Evolutionary conservation across 2,888 invertebrate genomes (phyloP).

Genomic region (Hartigia nigra): DNA sequence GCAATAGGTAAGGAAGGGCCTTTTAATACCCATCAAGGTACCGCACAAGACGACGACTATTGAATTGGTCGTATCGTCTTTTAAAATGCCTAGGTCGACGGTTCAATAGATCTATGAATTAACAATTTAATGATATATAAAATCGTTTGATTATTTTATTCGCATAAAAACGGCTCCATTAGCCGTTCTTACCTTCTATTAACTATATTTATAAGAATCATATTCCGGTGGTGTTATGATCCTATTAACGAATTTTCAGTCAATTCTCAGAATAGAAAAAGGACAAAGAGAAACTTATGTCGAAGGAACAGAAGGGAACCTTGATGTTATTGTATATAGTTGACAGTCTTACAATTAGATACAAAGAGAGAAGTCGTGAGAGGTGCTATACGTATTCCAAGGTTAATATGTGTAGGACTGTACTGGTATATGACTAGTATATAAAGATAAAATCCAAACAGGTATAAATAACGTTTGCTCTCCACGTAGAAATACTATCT

Average conservation of each 20-base stretch:
- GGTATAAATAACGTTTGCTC: slow-evolving; percentile 29
- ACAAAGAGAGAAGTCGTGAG: slow-evolving; percentile 37
- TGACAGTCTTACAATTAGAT: not conserved
- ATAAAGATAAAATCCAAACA: slow-evolving; percentile 38
- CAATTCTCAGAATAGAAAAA: not conserved
- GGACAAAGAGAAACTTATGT: not conserved
- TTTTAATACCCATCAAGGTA: not conserved
- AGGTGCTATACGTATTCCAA: slow-evolving; percentile 45
- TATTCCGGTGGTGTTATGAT: not conserved
- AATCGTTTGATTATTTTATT: not conserved
- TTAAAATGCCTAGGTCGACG: not conserved
- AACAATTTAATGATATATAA: not conserved
- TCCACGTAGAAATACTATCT: slow-evolving; percentile 43
- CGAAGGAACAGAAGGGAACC: slow-evolving; percentile 21
- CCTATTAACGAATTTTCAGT: not conserved
- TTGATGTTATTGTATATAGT: slow-evolving; percentile 24
- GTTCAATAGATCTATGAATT: not conserved
- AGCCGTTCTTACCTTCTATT: not conserved
- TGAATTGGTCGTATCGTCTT: not conserved
- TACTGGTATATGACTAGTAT: slow-evolving; percentile 20
- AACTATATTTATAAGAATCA: not conserved
- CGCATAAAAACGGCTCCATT: not conserved
- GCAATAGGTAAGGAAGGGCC: not conserved
- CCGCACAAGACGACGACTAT: not conserved
- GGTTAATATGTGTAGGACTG: slow-evolving; percentile 53